A percentile compares a stretch with the other conserved stretches of the same genome.
Evolutionary conservation across 30 jellyfish, hydroid and myxozoan species (phyloP).

Genomic region (Clytia hemisphaerica): DNA sequence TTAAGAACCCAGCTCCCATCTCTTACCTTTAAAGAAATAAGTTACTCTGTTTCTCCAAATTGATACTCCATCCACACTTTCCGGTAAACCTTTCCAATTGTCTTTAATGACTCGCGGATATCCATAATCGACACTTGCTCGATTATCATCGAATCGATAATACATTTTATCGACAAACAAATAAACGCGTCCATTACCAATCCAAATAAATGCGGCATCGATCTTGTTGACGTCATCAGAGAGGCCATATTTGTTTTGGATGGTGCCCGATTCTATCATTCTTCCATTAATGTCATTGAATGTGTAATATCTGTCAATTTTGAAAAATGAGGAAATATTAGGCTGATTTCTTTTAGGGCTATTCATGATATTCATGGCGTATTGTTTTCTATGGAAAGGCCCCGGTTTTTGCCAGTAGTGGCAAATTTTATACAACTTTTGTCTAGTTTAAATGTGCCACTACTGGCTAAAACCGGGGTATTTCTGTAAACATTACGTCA

Average conservation of each 20-base stretch:
- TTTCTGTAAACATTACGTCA: no score
- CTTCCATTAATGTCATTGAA: constrained; percentile 4
- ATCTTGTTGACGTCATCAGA: constrained; percentile 42
- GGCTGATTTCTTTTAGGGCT: neutral
- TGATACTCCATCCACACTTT: constrained; percentile 58
- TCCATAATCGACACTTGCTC: constrained; percentile 34
- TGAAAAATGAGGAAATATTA: neutral
- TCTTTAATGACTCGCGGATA: constrained; percentile 45
- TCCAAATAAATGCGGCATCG: constrained; percentile 88
- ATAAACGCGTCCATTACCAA: constrained; percentile 56
- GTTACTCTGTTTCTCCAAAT: constrained; percentile 80
- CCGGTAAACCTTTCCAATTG: constrained; percentile 84
- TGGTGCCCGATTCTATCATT: constrained; percentile 25
- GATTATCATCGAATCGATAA: constrained; percentile 24
- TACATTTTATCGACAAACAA: constrained; percentile 53
- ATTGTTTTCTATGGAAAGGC: neutral
- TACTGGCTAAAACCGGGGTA: no score
- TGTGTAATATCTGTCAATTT: neutral
- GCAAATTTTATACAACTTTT: no score
- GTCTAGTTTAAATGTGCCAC: no score
- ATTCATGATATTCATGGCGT: neutral
- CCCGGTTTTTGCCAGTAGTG: no score
- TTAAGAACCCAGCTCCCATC: no score
- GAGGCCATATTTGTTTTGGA: constrained; percentile 51
- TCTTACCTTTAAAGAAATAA: constrained; percentile 77